Evolutionary conservation across 2,113 vertebrate genomes (phyloP).

Genomic region (Garra rufa): DNA sequence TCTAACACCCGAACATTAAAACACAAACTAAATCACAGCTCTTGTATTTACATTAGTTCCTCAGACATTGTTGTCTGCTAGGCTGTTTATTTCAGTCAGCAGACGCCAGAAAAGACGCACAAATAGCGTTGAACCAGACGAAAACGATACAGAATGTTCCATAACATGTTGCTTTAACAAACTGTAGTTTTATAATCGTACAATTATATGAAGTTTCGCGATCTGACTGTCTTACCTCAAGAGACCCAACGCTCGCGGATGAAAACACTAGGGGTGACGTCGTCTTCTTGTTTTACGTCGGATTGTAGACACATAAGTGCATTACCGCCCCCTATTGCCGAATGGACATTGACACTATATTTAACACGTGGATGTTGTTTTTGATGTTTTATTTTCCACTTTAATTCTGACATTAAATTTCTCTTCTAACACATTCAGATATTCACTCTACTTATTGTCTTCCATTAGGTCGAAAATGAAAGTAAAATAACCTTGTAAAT

Average conservation of each 20-base stretch:
- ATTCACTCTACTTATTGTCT: too few species aligned
- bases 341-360: background rate
- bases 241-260: background rate
- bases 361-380: too few species aligned
- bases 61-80: background rate
- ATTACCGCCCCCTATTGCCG: background rate
- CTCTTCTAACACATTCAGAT: too few species aligned
- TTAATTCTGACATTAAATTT: too few species aligned
- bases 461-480: too few species aligned
- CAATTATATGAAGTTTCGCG: background rate
- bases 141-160: background rate
- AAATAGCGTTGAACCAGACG: background rate
- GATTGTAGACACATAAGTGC: background rate
- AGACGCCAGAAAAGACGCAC: background rate
- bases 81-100: background rate
- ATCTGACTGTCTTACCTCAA: background rate
- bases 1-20: background rate
- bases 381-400: too few species aligned
- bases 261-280: background rate
- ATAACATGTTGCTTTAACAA: background rate
- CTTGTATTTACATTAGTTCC: background rate
- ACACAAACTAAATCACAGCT: background rate
- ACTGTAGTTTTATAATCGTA: background rate
- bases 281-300: background rate
- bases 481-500: too few species aligned